Evolutionary conservation across 2,113 vertebrate genomes (phyloP).

Genomic region (Canis aureus): DNA sequence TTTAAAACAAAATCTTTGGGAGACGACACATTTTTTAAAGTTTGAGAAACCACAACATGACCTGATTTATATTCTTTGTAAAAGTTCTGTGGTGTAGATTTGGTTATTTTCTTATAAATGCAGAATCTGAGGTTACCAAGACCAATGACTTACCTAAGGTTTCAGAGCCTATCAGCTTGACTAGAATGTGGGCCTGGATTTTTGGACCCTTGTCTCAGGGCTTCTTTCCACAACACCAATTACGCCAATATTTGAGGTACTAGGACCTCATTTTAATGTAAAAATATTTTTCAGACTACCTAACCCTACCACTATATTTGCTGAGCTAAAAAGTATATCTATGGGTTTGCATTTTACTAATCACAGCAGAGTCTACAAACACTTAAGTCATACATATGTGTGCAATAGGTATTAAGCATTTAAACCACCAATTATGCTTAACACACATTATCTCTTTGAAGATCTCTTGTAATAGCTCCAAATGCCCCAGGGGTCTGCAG

Average conservation of each 20-base stretch:
- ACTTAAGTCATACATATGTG: not conserved
- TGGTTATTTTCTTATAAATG: not conserved
- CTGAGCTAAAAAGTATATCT: not conserved
- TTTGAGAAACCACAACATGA: not conserved
- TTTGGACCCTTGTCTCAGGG: not conserved
- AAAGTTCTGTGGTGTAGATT: not conserved
- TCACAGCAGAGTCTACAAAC: not conserved
- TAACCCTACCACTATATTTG: not conserved
- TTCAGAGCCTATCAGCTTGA: not conserved
- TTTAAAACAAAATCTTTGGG: not conserved
- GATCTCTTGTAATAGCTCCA: not conserved
- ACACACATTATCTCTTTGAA: not conserved
- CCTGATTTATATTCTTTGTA: constrained; percentile 3
- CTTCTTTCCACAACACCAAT: not conserved
- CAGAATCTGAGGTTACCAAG: not conserved
- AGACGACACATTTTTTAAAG: not conserved
- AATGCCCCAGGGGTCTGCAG: not conserved
- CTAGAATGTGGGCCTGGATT: not conserved
- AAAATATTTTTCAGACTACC: not conserved
- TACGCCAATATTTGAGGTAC: not conserved
- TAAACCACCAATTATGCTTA: not conserved
- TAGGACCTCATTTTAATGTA: not conserved
- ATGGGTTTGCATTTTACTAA: not conserved
- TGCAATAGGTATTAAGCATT: not conserved
- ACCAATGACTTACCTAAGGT: not conserved